Base-by-base conservation (phyloP, 2,888 invertebrate species). In the Hydraecia micacea region DNA sequence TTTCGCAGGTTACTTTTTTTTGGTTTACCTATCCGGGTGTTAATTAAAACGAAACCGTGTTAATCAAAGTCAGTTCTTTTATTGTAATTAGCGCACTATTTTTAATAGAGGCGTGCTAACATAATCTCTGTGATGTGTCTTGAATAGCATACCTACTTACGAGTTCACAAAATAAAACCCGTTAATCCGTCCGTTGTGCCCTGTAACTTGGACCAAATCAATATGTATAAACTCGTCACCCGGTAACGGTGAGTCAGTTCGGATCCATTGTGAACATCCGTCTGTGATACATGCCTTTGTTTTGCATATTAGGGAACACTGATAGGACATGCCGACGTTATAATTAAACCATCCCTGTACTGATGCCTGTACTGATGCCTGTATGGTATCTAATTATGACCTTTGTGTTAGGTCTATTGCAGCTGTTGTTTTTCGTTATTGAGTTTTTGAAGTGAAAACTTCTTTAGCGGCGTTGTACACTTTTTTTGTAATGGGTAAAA, bases 261-360 rank as follows among this genome's bases (percentile, higher is more conserved):
- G 62, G 71, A 73, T 79, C 75, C 86, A 88, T 83, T 88, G 87
- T 85, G 75, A 67, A 73, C 77, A 81, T 86, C 87, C 86, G 84
- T 77, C 69, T 73, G 60, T 79, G 75, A 73, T 77, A 80, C 70
- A 75, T 60, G 79, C 49, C 49, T 74, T 80, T 85, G 80, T 82
- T 84, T 86, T 78, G 73, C 55, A 67, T 76, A 72, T 42, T 72
- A 72, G 58, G 71, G 21, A 55, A 69, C 60, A 39, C 63, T 75
- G 65, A 63, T 75, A 78, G 46, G 69, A 75, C 74, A 58, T 60
- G 39, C 39, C 36, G 28, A 68, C 81, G 42, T 36, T 25, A 0
- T 36, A 25, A 4, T n/a, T n/a, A n/a, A 6, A 67, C 65, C 36
- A 65, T 46, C 13, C 62, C 60, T 75, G 21, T 70, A 52, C 42